These are phyloP conservation scores for Pseudotriccus pelzelni DNA, from an alignment of 2,797 vertebrate species.

Conservation along the genomic window DNA sequence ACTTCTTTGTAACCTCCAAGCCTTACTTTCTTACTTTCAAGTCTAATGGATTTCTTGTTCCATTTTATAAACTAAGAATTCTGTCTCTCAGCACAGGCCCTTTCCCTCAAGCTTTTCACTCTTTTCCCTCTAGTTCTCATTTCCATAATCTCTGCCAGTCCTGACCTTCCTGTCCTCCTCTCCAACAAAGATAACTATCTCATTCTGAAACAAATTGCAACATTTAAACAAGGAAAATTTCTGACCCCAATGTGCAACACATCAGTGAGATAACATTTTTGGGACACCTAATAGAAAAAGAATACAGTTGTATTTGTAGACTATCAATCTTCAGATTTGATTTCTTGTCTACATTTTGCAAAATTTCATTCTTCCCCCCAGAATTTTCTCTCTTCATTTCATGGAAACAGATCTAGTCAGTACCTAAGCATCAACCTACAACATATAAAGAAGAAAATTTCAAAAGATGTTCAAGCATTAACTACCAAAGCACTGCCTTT, in stretches of 20 bases:
- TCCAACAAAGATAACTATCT: not conserved
- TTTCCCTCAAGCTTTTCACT: not conserved
- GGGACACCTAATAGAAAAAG: not conserved
- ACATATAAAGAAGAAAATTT: not conserved
- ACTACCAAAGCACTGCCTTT: not conserved
- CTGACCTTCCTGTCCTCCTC: not conserved
- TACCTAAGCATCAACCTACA: not conserved
- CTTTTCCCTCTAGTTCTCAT: not conserved
- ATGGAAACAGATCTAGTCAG: not conserved
- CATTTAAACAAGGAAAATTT: not conserved
- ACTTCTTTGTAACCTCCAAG: not conserved
- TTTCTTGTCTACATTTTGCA: not conserved
- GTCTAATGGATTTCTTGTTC: not conserved
- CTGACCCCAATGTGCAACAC: not conserved
- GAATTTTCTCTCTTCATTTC: not conserved
- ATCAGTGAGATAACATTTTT: not conserved
- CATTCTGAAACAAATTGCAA: not conserved
- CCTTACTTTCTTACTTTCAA: not conserved
- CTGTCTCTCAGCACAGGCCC: not conserved
- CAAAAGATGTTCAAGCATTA: not conserved
- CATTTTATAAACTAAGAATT: not conserved
- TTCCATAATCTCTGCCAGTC: not conserved
- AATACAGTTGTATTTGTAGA: not conserved
- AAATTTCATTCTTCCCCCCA: not conserved
- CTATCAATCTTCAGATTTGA: not conserved